Percentiles rank a stretch among this genome's conserved stretches.
phyloP scores from a whole-genome alignment of 2,797 vertebrate species.

The Pipistrellus pipistrellus region DNA sequence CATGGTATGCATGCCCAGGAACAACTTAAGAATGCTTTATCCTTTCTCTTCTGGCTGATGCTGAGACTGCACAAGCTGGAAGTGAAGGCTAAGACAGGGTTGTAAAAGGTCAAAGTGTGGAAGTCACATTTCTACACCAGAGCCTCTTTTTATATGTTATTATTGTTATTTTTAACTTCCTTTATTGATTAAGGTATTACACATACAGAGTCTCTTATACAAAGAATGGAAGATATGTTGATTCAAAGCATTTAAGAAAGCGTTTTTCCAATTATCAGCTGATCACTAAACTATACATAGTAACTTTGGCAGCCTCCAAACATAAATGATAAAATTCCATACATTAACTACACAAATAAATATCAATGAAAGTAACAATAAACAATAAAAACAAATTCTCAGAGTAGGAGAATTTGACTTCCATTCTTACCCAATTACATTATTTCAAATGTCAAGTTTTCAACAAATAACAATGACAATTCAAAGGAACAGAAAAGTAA shows the following conservation, averaged over 20 bases:
- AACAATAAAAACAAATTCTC: background rate
- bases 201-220: background rate
- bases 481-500: background rate
- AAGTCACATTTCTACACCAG: background rate
- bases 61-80: background rate
- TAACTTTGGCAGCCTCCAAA: background rate
- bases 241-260: background rate
- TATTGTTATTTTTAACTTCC: no score
- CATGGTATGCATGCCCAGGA: background rate
- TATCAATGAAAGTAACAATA: background rate
- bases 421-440: background rate
- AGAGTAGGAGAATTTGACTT: background rate
- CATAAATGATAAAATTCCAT: background rate
- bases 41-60: background rate
- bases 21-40: background rate
- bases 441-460: background rate
- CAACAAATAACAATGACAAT: background rate
- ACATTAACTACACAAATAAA: slow-evolving; percentile 13
- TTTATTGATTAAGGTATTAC: no score
- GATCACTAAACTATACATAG: background rate
- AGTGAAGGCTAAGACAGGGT: background rate
- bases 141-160: no score
- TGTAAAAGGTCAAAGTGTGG: background rate
- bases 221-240: background rate
- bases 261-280: background rate